Conservation (phyloP, 2,113 vertebrate genomes). For the Sterrhoptilus dennistouni region DNA sequence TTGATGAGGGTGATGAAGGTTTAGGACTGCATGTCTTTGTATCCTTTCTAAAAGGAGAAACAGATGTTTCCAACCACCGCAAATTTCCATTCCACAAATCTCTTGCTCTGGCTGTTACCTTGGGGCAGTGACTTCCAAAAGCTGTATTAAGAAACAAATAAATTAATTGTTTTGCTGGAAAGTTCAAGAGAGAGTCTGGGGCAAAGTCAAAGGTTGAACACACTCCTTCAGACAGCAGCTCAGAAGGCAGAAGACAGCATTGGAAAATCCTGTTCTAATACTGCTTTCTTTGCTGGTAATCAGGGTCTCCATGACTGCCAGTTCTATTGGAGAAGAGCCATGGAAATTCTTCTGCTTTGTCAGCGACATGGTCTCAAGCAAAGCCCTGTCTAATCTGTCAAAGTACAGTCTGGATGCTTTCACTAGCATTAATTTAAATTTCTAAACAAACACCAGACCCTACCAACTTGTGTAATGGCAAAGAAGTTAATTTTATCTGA, state of each 20-base stretch:
- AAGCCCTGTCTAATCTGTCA: background rate
- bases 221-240: background rate
- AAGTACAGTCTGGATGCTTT: background rate
- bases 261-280: background rate
- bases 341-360: conserved; percentile 10
- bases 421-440: background rate
- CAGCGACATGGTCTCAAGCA: background rate
- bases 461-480: background rate
- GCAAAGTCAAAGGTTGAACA: background rate
- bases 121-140: background rate
- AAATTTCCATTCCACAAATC: background rate
- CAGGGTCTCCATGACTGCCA: background rate
- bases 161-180: background rate
- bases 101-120: background rate
- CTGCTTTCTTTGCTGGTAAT: background rate
- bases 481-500: background rate
- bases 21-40: background rate
- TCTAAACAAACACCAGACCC: background rate
- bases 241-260: background rate
- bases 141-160: background rate
- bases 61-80: conserved; percentile 6
- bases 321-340: background rate
- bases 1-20: background rate
- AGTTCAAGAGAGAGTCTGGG: background rate
- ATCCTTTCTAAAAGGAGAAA: conserved; percentile 18